Evolutionary conservation across 2,888 invertebrate species (phyloP).

Genomic region (Caradrina kadenii): DNA sequence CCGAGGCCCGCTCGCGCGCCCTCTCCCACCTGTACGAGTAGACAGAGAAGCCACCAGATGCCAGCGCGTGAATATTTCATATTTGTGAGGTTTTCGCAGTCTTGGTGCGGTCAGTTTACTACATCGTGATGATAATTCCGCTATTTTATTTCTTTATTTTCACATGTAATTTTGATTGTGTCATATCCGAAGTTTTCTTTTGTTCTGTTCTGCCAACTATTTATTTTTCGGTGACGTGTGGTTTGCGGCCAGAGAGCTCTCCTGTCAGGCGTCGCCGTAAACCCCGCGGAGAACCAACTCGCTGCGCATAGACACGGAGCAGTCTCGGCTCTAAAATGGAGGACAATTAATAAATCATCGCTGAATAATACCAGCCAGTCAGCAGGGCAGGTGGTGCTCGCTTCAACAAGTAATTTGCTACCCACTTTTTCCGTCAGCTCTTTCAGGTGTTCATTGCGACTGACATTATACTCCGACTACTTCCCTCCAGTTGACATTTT

Average conservation of each 20-base stretch:
- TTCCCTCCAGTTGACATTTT: no score
- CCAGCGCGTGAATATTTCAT: constrained; percentile 76
- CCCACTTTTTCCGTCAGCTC: no score
- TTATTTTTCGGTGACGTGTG: constrained; percentile 59
- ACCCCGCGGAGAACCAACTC: constrained; percentile 17
- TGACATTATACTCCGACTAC: no score
- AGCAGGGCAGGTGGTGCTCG: no score
- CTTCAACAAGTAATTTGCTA: no score
- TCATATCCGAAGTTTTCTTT: constrained; percentile 79
- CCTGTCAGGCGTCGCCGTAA: constrained; percentile 43
- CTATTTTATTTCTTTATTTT: constrained; percentile 59
- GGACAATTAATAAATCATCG: no score
- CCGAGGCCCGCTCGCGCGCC: neutral
- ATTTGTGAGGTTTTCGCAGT: constrained; percentile 63
- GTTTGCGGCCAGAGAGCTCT: constrained; percentile 63
- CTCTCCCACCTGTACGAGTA: constrained; percentile 78
- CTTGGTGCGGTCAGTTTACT: constrained; percentile 56
- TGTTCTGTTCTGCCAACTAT: constrained; percentile 72
- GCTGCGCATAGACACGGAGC: constrained; percentile 10
- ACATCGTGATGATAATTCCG: constrained; percentile 70
- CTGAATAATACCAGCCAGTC: no score
- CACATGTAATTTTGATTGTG: constrained; percentile 75
- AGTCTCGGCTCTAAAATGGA: no score
- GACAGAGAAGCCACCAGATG: constrained; percentile 78
- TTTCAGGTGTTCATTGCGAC: no score